phyloP scores from a whole-genome alignment of 1,140 invertebrate genomes.

The Anastatus disparis region DNA sequence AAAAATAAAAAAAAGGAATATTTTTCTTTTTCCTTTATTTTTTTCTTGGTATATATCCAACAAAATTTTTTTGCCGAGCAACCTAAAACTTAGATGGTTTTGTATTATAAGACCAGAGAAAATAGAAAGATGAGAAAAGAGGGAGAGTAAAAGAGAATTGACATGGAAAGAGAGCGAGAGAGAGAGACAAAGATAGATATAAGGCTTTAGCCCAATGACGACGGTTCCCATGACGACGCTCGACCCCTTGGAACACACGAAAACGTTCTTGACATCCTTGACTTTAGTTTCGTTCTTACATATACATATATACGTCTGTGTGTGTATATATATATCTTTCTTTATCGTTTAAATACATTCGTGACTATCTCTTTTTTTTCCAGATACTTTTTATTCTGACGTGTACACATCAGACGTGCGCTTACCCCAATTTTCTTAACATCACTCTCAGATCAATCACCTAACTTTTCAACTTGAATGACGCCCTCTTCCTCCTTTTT shows the following conservation, averaged over 20 bases:
- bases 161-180: slow-evolving; percentile 21
- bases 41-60: too few relatives aligned
- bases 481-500: too few relatives aligned
- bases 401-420: not conserved
- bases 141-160: not conserved
- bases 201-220: slow-evolving; percentile 56
- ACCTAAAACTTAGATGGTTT: too few relatives aligned
- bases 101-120: too few relatives aligned
- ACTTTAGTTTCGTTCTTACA: slow-evolving; percentile 48
- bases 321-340: not conserved
- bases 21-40: slow-evolving; percentile 28
- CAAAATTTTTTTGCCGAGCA: slow-evolving; percentile 31
- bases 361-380: not conserved
- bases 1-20: not conserved
- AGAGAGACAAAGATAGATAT: not conserved
- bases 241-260: slow-evolving; percentile 51
- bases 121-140: slow-evolving; percentile 42
- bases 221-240: slow-evolving; percentile 63
- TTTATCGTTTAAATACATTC: slow-evolving; percentile 3
- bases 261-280: slow-evolving; percentile 60
- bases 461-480: slow-evolving; percentile 3
- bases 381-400: not conserved
- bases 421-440: slow-evolving; percentile 22
- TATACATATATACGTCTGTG: not conserved
- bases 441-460: slow-evolving; percentile 22